phyloP scores from a whole-genome alignment of 1,140 invertebrate genomes.

The Bradynema listronoti region DNA sequence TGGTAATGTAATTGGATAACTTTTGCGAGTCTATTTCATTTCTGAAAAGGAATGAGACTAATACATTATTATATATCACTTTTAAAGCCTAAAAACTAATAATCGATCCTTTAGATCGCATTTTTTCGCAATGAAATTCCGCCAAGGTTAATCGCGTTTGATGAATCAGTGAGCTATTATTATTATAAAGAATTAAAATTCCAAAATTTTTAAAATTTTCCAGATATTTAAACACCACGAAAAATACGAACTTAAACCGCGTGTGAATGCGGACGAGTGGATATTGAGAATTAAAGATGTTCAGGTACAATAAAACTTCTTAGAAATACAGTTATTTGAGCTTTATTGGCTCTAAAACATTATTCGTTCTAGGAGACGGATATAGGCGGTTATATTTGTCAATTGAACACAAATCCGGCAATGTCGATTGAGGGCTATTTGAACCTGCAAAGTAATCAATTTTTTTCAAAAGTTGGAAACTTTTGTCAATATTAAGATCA shows the following conservation, averaged over 20 bases:
- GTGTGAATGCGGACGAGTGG: slow-evolving; percentile 78
- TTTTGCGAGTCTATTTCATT: slow-evolving; percentile 17
- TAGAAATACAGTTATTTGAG: background rate
- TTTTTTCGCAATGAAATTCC: slow-evolving; percentile 47
- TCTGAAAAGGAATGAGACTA: no score
- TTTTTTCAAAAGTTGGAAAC: background rate
- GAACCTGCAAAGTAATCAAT: slow-evolving; percentile 75
- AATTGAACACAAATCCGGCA: slow-evolving; percentile 89
- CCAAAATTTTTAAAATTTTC: slow-evolving; percentile 55
- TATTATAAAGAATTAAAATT: background rate
- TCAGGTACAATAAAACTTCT: slow-evolving; percentile 9
- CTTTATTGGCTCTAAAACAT: background rate
- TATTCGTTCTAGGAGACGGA: slow-evolving; percentile 64
- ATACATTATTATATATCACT: no score
- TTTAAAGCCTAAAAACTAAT: no score
- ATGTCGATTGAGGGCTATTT: slow-evolving; percentile 80
- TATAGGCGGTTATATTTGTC: slow-evolving; percentile 85
- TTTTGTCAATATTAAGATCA: slow-evolving; percentile 15
- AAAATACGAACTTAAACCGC: slow-evolving; percentile 82
- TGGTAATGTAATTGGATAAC: slow-evolving; percentile 21
- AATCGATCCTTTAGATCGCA: slow-evolving; percentile 41
- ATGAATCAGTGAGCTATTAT: slow-evolving; percentile 47
- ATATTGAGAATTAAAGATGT: slow-evolving; percentile 68
- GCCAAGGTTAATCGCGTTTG: slow-evolving; percentile 47
- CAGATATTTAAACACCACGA: slow-evolving; percentile 91